phyloP scores from a whole-genome alignment of 2,888 invertebrate genomes.

The Acleris laterana region DNA sequence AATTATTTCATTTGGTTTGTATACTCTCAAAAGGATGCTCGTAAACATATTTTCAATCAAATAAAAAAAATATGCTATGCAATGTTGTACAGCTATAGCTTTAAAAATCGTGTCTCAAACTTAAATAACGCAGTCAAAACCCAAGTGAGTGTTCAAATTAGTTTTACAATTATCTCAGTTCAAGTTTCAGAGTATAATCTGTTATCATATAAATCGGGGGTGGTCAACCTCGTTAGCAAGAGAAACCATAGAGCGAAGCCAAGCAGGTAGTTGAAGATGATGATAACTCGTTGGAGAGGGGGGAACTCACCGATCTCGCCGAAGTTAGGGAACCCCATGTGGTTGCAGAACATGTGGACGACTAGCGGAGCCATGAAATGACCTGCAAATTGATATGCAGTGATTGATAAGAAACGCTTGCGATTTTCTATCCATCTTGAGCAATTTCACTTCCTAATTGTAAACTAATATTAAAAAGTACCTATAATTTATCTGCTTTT shows the following conservation, averaged over 20 bases:
- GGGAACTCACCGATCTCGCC: constrained; percentile 79
- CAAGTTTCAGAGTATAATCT: constrained; percentile 83
- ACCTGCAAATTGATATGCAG: constrained; percentile 78
- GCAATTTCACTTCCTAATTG: not conserved
- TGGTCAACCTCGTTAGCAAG: constrained; percentile 90
- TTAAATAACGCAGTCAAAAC: not conserved
- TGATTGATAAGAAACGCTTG: not conserved
- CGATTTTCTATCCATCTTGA: not conserved
- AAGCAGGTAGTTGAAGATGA: constrained; percentile 87
- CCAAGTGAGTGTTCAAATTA: not conserved
- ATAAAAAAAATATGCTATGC: no score
- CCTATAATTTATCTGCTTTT: no score
- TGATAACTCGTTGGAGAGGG: constrained; percentile 82
- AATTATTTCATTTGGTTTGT: no score
- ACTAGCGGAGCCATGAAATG: constrained; percentile 94
- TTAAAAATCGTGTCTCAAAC: not conserved
- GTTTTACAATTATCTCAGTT: constrained; percentile 37
- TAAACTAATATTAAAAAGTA: no score
- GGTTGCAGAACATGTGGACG: constrained; percentile 97
- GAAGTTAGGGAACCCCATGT: constrained; percentile 97
- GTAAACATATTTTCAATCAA: no score
- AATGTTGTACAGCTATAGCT: not conserved
- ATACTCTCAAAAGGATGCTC: no score
- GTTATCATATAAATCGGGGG: constrained; percentile 86
- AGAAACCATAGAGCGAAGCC: constrained; percentile 92